Conservation (phyloP, 2,113 vertebrate species). For the Zingel zingel region DNA sequence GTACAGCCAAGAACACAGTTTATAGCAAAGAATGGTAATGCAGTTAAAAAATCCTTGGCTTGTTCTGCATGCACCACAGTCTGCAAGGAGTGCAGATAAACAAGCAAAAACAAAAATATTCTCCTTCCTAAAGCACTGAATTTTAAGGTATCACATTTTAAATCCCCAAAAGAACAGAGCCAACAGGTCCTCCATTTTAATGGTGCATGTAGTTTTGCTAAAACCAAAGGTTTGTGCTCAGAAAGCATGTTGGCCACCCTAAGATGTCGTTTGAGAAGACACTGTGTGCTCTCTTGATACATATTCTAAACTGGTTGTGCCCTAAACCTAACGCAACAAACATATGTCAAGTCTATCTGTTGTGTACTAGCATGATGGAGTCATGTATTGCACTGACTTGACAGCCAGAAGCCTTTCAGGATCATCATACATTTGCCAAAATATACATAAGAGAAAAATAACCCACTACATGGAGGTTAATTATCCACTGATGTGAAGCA, state of each 20-base stretch:
- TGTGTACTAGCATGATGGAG: neutral
- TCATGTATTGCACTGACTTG: neutral
- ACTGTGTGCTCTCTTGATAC: neutral
- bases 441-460: neutral
- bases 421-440: neutral
- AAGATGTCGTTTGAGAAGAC: neutral
- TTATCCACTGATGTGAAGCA: conserved; percentile 4
- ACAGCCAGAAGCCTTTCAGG: neutral
- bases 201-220: neutral
- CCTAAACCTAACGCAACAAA: neutral
- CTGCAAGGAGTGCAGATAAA: neutral
- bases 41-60: conserved; percentile 3
- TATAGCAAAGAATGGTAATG: conserved; percentile 22
- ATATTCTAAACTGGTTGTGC: neutral
- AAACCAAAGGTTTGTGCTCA: neutral
- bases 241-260: neutral
- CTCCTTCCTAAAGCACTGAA: neutral
- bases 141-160: conserved; percentile 18
- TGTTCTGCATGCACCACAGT: conserved; percentile 21
- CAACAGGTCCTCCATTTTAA: conserved; percentile 18
- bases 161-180: neutral
- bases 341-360: neutral
- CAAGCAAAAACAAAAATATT: conserved; percentile 29
- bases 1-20: conserved; percentile 11
- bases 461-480: neutral